These are phyloP conservation scores for Glaucopsyche alexis DNA, from an alignment of 2,888 invertebrate species.

Conservation along the genomic window DNA sequence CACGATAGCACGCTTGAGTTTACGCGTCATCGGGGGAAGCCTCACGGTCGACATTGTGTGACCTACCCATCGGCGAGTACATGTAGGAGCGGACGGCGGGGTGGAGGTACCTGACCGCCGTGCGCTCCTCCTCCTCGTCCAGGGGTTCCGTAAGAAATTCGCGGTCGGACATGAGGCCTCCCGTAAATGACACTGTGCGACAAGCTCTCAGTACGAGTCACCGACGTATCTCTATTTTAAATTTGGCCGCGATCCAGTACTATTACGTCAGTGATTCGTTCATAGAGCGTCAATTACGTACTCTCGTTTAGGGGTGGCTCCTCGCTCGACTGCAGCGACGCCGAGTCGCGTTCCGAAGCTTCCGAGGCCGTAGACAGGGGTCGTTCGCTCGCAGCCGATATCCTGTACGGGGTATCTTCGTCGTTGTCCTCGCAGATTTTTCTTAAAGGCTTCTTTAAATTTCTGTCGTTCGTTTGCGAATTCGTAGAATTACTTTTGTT, in stretches of 20 bases:
- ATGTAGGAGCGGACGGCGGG: slow-evolving; percentile 78
- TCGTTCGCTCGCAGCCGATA: slow-evolving; percentile 68
- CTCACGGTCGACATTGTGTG: slow-evolving; percentile 51
- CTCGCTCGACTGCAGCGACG: slow-evolving; percentile 76
- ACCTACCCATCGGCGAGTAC: slow-evolving; percentile 79
- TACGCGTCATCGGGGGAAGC: slow-evolving; percentile 47
- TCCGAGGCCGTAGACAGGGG: slow-evolving; percentile 74
- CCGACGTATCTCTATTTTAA: slow-evolving; percentile 74
- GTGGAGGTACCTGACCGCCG: slow-evolving; percentile 66
- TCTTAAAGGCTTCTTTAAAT: slow-evolving; percentile 49
- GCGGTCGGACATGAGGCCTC: slow-evolving; percentile 77
- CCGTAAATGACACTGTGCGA: slow-evolving; percentile 74
- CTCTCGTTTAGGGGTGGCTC: slow-evolving; percentile 73
- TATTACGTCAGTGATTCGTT: slow-evolving; percentile 73
- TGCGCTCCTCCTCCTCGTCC: slow-evolving; percentile 70
- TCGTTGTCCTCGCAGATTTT: slow-evolving; percentile 51
- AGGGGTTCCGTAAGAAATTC: slow-evolving; percentile 74
- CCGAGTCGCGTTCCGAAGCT: slow-evolving; percentile 72
- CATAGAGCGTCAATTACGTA: slow-evolving; percentile 69
- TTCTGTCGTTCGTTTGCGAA: slow-evolving; percentile 56
- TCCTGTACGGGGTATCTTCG: slow-evolving; percentile 55
- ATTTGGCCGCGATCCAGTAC: slow-evolving; percentile 75
- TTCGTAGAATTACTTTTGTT: slow-evolving; percentile 56
- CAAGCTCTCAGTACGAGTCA: slow-evolving; percentile 71
- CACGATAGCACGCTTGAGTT: slow-evolving; percentile 58